Conservation (phyloP, 2,797 vertebrate genomes). For the Sebastes iracundus region DNA sequence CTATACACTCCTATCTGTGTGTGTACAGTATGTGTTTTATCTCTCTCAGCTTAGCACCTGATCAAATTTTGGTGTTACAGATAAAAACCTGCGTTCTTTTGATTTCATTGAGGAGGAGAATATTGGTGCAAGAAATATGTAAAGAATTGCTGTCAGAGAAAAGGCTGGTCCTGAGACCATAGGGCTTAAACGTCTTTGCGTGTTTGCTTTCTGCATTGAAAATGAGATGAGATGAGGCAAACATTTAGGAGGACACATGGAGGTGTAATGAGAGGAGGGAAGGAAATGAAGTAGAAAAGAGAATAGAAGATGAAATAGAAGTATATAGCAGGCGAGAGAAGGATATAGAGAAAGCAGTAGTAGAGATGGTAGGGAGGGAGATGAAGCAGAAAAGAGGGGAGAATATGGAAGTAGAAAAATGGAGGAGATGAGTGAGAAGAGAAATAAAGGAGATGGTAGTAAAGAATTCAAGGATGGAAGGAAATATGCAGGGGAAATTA, state of each 20-base stretch:
- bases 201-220: conserved; percentile 3
- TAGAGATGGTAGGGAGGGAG: background rate
- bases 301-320: background rate
- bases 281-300: conserved; percentile 13
- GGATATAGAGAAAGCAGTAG: background rate
- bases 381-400: conserved; percentile 17
- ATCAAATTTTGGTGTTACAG: background rate
- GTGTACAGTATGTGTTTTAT: background rate
- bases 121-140: background rate
- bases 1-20: background rate
- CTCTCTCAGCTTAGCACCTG: background rate
- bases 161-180: background rate
- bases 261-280: background rate
- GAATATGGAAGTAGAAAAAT: background rate
- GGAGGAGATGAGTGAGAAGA: background rate
- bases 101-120: background rate
- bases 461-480: conserved; percentile 16
- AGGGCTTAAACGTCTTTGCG: conserved; percentile 9
- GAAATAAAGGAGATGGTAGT: conserved; percentile 18
- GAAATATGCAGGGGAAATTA: conserved; percentile 5
- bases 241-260: conserved; percentile 11
- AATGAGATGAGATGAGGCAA: conserved; percentile 5
- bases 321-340: background rate
- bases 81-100: background rate
- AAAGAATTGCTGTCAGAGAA: background rate